A percentile compares a stretch with the other conserved stretches of the same genome.
Conservation (phyloP, 2,113 vertebrate species). For the Clarias batrachus region DNA sequence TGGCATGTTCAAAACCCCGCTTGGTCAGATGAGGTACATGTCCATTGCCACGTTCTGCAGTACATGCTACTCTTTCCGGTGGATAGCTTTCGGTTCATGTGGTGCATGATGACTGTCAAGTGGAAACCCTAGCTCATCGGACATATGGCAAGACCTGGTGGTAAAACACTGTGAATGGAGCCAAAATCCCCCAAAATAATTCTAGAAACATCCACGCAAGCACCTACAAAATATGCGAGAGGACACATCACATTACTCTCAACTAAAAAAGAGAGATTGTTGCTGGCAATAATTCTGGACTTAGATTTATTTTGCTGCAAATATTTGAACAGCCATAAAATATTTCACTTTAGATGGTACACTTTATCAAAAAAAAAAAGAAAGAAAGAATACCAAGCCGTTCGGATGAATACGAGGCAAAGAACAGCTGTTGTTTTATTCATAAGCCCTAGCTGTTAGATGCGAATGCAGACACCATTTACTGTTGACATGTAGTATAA, state of each 20-base stretch:
- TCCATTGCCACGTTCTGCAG: not conserved
- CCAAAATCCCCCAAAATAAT: not conserved
- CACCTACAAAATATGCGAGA: not conserved
- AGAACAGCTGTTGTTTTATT: constrained; percentile 43
- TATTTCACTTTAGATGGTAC: constrained; percentile 29
- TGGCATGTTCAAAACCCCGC: not conserved
- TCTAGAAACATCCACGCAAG: not conserved
- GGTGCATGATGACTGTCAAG: too few species aligned
- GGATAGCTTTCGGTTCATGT: not conserved
- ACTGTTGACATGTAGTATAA: constrained; percentile 37
- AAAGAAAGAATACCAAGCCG: constrained; percentile 27
- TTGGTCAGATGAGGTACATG: not conserved
- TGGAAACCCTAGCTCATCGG: not conserved
- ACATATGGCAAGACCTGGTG: not conserved
- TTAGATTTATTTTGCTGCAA: constrained; percentile 11
- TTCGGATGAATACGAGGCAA: constrained; percentile 40
- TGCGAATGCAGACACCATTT: constrained; percentile 30
- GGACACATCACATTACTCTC: constrained; percentile 15
- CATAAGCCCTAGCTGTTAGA: constrained; percentile 41
- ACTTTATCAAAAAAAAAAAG: constrained; percentile 26
- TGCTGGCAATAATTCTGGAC: constrained; percentile 5
- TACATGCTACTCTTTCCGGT: not conserved
- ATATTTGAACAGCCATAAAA: constrained; percentile 29
- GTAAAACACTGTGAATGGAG: not conserved
- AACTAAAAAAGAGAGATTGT: constrained; percentile 1